Evolutionary conservation across 2,888 invertebrate species (phyloP), one percentile per base, ranked within the genome.

Genomic region (Melieria picta): DNA sequence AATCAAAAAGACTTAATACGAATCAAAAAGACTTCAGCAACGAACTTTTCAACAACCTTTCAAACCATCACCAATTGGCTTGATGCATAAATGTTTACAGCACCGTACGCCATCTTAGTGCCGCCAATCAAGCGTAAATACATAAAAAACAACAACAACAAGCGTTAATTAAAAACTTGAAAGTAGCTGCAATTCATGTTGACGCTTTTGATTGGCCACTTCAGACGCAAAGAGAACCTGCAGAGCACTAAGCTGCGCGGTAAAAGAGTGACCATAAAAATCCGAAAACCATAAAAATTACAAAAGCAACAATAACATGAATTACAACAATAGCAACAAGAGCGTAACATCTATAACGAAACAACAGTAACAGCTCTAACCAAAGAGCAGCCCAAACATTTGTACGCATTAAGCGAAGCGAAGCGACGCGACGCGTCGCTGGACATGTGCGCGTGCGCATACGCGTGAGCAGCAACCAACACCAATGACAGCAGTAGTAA

Each of bases 121-220:
- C 30, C 2, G 30, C 30, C 30, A 30, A 30, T 2, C 30, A 11
- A 50, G 50, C 10, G 10, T 9, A 43, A 60, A 16, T 56, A 13
- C 48, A 43, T 60, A 55, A 16, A 16, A 45, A 50, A 67, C 42
- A 6, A 58, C 10, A 58, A 58, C 58, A 5, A 47, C 50, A 60
- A 61, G 67, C 60, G 61, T 45, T 67, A 67, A 67, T 67, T 67
- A 67, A 67, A 16, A 43, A 50, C 60, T 47, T 30, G 30, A 30
- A 30, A 30, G 30, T 30, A 30, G 30, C 30, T 30, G 30, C 30
- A 30, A 30, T 30, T 30, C 7, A 52, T 7, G 4, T 52, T 52
- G 13, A 58, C 30, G 30, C 58, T 30, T 42, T 4, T 58, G 58
- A 58, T 58, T 58, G 58, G 58, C 10, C 58, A 58, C 58, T 7